Evolutionary conservation across 2,888 invertebrate genomes (phyloP).

Genomic region (Dolichopus griseipennis): DNA sequence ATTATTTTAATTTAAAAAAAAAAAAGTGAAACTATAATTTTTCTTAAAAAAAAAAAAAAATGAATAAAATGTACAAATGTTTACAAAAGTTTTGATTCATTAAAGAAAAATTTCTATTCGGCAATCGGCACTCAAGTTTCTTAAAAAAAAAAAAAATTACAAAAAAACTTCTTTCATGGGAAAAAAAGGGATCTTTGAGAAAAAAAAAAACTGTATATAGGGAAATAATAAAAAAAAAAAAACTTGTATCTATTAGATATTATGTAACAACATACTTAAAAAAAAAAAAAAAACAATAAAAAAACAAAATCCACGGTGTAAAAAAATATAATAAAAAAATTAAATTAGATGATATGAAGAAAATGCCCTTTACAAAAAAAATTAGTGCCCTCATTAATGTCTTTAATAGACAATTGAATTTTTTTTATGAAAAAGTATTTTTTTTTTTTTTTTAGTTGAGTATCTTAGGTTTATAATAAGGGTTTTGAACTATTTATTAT

Average conservation of each 20-base stretch:
- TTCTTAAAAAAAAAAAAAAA: not conserved
- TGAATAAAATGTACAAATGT: not conserved
- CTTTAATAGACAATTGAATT: no score
- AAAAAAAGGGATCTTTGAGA: not conserved
- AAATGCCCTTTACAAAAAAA: no score
- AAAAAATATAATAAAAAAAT: not conserved
- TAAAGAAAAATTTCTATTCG: not conserved
- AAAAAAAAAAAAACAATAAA: not conserved
- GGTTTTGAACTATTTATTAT: no score
- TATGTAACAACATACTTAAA: not conserved
- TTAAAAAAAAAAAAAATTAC: not conserved
- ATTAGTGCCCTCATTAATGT: no score
- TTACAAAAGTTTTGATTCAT: conserved; percentile 1
- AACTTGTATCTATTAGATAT: not conserved
- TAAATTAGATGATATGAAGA: not conserved
- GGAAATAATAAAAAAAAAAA: not conserved
- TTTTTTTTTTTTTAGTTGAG: no score
- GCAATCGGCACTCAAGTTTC: not conserved
- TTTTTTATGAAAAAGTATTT: no score
- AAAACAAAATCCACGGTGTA: not conserved
- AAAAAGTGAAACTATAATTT: not conserved
- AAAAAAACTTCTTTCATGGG: not conserved
- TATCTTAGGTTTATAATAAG: no score
- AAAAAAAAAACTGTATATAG: not conserved
- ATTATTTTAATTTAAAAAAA: not conserved